These are phyloP conservation scores for Melinaea menophilus DNA, from an alignment of 2,888 invertebrate species.

Conservation along the genomic window DNA sequence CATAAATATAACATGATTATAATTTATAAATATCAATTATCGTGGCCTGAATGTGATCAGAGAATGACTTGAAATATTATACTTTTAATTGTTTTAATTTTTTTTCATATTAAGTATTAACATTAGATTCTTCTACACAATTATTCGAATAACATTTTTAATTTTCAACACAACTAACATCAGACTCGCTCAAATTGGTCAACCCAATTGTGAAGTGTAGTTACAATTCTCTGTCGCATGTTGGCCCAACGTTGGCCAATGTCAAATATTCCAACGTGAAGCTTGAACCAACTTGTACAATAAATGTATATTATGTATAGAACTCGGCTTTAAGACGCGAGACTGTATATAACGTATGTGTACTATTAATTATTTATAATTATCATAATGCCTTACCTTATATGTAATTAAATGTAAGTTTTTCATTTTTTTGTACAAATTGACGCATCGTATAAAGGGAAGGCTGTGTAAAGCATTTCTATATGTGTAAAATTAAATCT, in stretches of 20 bases:
- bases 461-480: conserved; percentile 74
- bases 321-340: conserved; percentile 70
- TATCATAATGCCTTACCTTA: conserved; percentile 69
- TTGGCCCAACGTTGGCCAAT: conserved; percentile 1
- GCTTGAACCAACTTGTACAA: conserved; percentile 18
- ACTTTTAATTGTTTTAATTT: background rate
- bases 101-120: too few species aligned
- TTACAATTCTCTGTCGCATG: background rate
- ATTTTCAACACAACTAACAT: too few species aligned
- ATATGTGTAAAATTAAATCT: conserved; percentile 17
- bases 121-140: too few species aligned
- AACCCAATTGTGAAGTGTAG: background rate
- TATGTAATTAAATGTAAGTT: conserved; percentile 40
- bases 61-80: background rate
- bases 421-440: conserved; percentile 58
- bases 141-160: too few species aligned
- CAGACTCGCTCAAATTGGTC: too few species aligned
- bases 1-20: conserved; percentile 11
- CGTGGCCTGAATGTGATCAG: background rate
- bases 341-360: conserved; percentile 69
- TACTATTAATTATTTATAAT: conserved; percentile 70
- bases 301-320: conserved; percentile 49
- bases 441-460: conserved; percentile 39
- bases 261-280: conserved; percentile 7
- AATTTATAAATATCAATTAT: background rate